Conservation (phyloP, 2,797 vertebrate genomes). For the Lagodon rhomboides region DNA sequence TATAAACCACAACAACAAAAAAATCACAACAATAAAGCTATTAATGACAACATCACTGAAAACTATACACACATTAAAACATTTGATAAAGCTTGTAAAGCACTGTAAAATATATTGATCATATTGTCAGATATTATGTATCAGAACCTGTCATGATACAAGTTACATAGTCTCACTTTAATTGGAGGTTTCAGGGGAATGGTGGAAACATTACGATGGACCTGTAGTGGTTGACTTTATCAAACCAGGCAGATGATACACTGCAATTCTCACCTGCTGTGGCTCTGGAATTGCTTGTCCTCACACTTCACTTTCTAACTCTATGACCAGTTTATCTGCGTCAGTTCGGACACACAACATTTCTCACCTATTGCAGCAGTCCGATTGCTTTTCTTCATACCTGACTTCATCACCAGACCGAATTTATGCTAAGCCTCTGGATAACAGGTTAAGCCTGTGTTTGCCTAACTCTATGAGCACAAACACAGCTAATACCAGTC, state of each 20-base stretch:
- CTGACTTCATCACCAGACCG: constrained; percentile 36
- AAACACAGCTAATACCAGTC: constrained; percentile 56
- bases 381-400: constrained; percentile 36
- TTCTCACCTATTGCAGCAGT: constrained; percentile 36
- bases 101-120: too few relatives aligned
- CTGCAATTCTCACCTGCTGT: neutral
- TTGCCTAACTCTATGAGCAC: constrained; percentile 58
- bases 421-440: constrained; percentile 37
- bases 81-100: too few relatives aligned
- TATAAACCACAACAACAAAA: too few relatives aligned
- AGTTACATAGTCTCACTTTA: neutral
- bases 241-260: neutral
- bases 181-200: neutral
- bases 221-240: constrained; percentile 3
- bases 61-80: too few relatives aligned
- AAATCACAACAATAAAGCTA: too few relatives aligned
- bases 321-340: constrained; percentile 34
- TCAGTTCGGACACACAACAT: constrained; percentile 14
- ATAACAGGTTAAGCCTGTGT: constrained; percentile 53
- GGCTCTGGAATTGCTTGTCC: constrained; percentile 16
- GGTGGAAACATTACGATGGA: neutral
- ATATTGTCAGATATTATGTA: too few relatives aligned
- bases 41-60: too few relatives aligned
- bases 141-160: neutral
- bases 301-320: constrained; percentile 26